These are phyloP conservation scores for Mechanitis messenoides DNA, from an alignment of 2,888 invertebrate species.

Conservation along the genomic window DNA sequence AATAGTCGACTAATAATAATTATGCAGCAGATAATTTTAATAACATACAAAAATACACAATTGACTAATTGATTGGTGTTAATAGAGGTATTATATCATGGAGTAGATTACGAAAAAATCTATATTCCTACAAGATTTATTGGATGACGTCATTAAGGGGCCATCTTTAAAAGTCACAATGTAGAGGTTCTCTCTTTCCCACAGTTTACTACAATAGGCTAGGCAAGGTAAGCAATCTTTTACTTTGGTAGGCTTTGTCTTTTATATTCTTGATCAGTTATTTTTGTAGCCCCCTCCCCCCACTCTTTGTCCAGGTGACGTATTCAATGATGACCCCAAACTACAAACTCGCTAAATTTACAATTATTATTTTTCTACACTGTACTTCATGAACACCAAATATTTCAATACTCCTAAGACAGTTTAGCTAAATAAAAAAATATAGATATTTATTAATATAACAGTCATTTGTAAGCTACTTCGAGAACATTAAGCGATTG, in stretches of 20 bases:
- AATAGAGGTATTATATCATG: too few relatives aligned
- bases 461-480: slow-evolving; percentile 63
- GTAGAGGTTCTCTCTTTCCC: too few relatives aligned
- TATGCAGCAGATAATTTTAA: slow-evolving; percentile 1
- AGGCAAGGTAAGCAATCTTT: too few relatives aligned
- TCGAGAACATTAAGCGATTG: slow-evolving; percentile 62
- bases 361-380: slow-evolving; percentile 53
- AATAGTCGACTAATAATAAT: too few relatives aligned
- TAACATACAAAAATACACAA: slow-evolving; percentile 4
- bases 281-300: background rate
- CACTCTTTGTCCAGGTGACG: background rate
- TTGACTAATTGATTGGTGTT: too few relatives aligned
- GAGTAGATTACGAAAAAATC: too few relatives aligned
- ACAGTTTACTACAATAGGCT: background rate
- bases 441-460: slow-evolving; percentile 64
- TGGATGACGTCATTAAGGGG: too few relatives aligned
- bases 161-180: too few relatives aligned
- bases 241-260: too few relatives aligned
- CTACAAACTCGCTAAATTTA: slow-evolving; percentile 50
- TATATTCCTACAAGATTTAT: too few relatives aligned
- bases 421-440: slow-evolving; percentile 74
- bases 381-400: slow-evolving; percentile 68
- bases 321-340: slow-evolving; percentile 35
- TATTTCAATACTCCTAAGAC: slow-evolving; percentile 63
- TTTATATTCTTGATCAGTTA: too few relatives aligned